A percentile compares a stretch with the other conserved stretches of the same genome.
Conservation (phyloP, 2,797 vertebrate genomes). For the Myoxocephalus aenaeus region DNA sequence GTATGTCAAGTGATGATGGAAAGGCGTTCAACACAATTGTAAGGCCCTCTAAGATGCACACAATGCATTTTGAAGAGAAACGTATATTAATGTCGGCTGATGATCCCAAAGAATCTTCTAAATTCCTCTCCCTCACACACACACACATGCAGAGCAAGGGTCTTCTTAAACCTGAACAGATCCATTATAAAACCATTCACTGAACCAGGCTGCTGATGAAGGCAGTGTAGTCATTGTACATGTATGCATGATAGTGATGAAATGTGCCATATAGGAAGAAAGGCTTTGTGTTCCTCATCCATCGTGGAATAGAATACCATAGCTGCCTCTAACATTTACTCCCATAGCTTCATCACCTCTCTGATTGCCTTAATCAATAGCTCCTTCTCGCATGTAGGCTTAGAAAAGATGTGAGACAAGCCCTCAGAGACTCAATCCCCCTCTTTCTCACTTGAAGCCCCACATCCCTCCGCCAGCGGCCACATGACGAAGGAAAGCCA, state of each 20-base stretch:
- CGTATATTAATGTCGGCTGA: slow-evolving; percentile 3
- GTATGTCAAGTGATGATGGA: neutral
- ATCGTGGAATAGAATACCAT: slow-evolving; percentile 34
- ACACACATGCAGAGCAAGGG: neutral
- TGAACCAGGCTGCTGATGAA: slow-evolving; percentile 3
- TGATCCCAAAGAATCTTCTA: neutral
- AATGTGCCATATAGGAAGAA: slow-evolving; percentile 6
- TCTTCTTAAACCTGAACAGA: neutral
- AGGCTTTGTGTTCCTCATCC: slow-evolving; percentile 17
- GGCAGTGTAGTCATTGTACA: slow-evolving; percentile 5
- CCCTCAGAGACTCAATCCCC: slow-evolving; percentile 56
- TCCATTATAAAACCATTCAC: neutral
- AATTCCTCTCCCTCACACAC: neutral
- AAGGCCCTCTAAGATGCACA: neutral
- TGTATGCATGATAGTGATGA: slow-evolving; percentile 17
- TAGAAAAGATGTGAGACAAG: slow-evolving; percentile 63
- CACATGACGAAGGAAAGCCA: slow-evolving; percentile 40
- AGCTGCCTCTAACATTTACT: slow-evolving; percentile 41
- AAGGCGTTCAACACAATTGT: neutral
- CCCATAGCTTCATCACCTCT: slow-evolving; percentile 51
- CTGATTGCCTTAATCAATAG: slow-evolving; percentile 70
- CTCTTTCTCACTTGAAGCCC: slow-evolving; percentile 38
- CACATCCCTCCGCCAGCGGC: slow-evolving; percentile 29
- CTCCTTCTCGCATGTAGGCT: slow-evolving; percentile 49
- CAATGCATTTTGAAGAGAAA: too few relatives aligned